Evolutionary conservation across 30 jellyfish, hydroid and myxozoan species (phyloP), one percentile per base, ranked within the genome.

Genomic region (Hydractinia symbiolongicarpus): DNA sequence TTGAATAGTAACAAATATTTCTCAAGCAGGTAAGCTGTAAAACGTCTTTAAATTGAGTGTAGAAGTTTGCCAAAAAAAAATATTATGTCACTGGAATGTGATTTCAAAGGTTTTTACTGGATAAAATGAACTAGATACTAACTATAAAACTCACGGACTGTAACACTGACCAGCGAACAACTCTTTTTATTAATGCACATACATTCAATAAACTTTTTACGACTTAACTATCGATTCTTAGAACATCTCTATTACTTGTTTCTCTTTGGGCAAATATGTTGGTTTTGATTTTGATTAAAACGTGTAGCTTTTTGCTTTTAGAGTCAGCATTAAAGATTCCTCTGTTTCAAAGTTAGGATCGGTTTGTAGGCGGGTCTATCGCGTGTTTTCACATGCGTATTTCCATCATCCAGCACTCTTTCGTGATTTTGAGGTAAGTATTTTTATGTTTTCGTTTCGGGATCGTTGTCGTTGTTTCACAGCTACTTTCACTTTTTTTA

Each of bases 241-340:
- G 7, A 19, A 17, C 53, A 9, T 16, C n/a, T 60, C n/a, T 14
- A 15, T 14, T 60, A 15, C 17, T 60, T 15, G 70, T 16, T 14
- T 60, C 16, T 60, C n/a, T 16, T 14, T 15, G 17, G n/a, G 17
- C 44, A 30, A 30, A 30, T 30, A 30, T 30, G 2, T 30, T 30
- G 44, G 44, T 30, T 30, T 30, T 30, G 44, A 30, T 30, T 30
- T 30, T 30, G 44, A 30, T 30, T 30, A 30, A 30, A 30, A 30
- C 44, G 44, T 30, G 44, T 30, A 30, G 2, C 7, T 14, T 72
- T 19, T 82, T 76, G 50, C 7, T 72, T 78, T 68, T 62, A 93
- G 98, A 82, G 98, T 93, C 74, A 93, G 98, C 90, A 93, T 93
- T n/a, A 93, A 93, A 83, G 98, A 93, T 57, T 87, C 96, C 21